These are phyloP conservation scores for Caranx ignobilis DNA, from an alignment of 2,113 vertebrate genomes.

Conservation along the genomic window DNA sequence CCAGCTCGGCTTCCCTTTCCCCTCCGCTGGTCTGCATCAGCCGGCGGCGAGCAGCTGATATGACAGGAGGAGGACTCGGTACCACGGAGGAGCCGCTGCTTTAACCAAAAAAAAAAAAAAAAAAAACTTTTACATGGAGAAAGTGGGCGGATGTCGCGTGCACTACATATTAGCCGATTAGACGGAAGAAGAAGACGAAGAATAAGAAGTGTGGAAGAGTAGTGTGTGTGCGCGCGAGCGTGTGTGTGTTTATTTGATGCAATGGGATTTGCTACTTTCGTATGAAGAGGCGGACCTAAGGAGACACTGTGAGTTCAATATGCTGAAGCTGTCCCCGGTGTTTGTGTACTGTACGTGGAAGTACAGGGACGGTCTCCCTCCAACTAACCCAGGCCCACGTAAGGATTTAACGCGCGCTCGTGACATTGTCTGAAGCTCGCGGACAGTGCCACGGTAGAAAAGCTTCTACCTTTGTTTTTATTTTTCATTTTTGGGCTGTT, in stretches of 20 bases:
- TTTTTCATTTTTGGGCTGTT: neutral
- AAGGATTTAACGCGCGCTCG: constrained; percentile 65
- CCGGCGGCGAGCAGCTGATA: constrained; percentile 72
- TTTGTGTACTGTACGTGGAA: constrained; percentile 80
- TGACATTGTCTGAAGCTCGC: constrained; percentile 17
- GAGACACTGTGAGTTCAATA: constrained; percentile 66
- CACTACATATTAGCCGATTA: neutral
- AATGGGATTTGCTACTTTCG: constrained; percentile 73
- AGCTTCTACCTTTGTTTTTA: constrained; percentile 1
- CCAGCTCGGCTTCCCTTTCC: constrained; percentile 57
- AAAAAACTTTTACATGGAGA: constrained; percentile 61
- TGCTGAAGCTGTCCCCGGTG: constrained; percentile 72
- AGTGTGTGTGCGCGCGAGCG: too few species aligned
- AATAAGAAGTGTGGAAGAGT: too few species aligned
- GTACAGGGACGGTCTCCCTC: constrained; percentile 66
- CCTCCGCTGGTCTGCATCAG: constrained; percentile 68
- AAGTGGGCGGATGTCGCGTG: constrained; percentile 59
- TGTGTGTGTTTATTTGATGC: constrained; percentile 41
- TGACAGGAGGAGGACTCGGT: constrained; percentile 53
- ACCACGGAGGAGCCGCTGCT: constrained; percentile 57
- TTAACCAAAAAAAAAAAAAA: neutral
- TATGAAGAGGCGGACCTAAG: constrained; percentile 77
- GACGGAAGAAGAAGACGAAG: too few species aligned
- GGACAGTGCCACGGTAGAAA: constrained; percentile 31
- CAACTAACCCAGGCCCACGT: constrained; percentile 50